Percentiles rank a stretch among this genome's conserved stretches.
Evolutionary conservation across 2,797 vertebrate genomes (phyloP).

Genomic region (Girardinus metallicus): DNA sequence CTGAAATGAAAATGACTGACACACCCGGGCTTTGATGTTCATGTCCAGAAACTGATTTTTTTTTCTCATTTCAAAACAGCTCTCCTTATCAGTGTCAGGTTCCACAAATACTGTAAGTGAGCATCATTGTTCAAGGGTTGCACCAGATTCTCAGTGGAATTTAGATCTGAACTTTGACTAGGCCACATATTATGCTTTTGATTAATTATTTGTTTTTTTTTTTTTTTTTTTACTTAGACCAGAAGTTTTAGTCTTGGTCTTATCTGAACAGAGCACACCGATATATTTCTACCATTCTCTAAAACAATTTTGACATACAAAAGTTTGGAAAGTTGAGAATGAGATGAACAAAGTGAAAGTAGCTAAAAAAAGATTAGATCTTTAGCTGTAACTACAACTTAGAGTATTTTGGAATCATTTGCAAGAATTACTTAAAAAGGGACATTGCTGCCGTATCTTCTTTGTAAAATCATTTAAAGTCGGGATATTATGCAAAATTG

Average conservation of each 20-base stretch:
- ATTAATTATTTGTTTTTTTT: too few species aligned
- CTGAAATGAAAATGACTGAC: too few species aligned
- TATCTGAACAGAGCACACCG: background rate
- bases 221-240: background rate
- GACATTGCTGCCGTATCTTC: too few species aligned
- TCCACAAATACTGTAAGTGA: background rate
- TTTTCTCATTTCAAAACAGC: background rate
- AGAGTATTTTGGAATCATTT: too few species aligned
- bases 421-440: too few species aligned
- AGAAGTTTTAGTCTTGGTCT: background rate
- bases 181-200: background rate
- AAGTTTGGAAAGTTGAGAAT: background rate
- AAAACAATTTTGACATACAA: background rate
- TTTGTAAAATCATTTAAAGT: too few species aligned
- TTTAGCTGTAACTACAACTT: background rate
- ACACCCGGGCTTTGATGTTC: background rate
- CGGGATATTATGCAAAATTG: too few species aligned
- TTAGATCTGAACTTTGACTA: background rate
- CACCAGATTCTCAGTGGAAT: background rate
- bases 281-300: background rate
- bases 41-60: background rate
- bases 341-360: conserved; percentile 19
- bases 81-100: too few species aligned
- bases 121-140: background rate
- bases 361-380: conserved; percentile 2